These are phyloP conservation scores for Syrrhaptes paradoxus DNA, from an alignment of 2,113 vertebrate species.

Conservation along the genomic window DNA sequence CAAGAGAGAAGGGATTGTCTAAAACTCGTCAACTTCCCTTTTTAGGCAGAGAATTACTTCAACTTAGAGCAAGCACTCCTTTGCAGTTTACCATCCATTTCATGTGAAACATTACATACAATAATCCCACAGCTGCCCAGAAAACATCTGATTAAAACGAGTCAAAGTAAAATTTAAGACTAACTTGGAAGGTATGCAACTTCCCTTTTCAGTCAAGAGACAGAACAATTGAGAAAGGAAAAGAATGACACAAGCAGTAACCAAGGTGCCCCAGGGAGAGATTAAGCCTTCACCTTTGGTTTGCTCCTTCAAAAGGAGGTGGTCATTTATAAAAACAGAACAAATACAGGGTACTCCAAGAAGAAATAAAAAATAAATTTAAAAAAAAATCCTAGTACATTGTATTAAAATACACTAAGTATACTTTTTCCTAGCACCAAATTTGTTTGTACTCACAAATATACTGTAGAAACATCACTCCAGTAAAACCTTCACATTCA, in stretches of 20 bases:
- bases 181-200: background rate
- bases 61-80: background rate
- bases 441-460: background rate
- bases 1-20: background rate
- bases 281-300: background rate
- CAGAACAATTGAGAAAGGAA: background rate
- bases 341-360: background rate
- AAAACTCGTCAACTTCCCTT: background rate
- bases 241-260: background rate
- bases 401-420: background rate
- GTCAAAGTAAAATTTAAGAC: background rate
- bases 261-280: background rate
- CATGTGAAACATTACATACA: fast-evolving
- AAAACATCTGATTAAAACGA: background rate
- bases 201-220: background rate
- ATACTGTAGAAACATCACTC: background rate
- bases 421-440: background rate
- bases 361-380: too few species aligned
- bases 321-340: background rate
- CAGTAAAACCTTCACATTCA: background rate
- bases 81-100: background rate
- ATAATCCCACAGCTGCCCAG: background rate
- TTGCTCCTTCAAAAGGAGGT: background rate
- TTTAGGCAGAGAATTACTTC: background rate
- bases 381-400: too few species aligned